These are phyloP conservation scores for Istiophorus platypterus DNA, from an alignment of 2,113 vertebrate species.

Conservation along the genomic window DNA sequence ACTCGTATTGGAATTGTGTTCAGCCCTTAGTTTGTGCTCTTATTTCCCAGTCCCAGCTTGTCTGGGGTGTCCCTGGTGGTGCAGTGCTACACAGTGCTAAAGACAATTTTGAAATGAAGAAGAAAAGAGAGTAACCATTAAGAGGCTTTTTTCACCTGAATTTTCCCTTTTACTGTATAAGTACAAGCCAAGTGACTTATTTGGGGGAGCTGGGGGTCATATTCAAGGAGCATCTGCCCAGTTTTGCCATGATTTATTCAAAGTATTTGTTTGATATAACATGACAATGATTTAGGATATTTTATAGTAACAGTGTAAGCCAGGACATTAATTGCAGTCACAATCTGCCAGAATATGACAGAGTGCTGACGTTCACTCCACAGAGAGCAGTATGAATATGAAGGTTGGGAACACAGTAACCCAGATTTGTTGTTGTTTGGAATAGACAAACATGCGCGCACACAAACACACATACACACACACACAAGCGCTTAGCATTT, in stretches of 20 bases:
- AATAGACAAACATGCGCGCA: conserved; percentile 8
- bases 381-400: conserved; percentile 27
- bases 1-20: conserved; percentile 44
- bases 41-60: conserved; percentile 38
- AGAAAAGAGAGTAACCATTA: conserved; percentile 29
- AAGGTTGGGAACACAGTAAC: conserved; percentile 38
- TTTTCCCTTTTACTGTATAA: background rate
- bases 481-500: conserved; percentile 11
- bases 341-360: conserved; percentile 21
- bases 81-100: conserved; percentile 20
- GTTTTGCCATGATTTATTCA: conserved; percentile 18
- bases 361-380: conserved; percentile 50
- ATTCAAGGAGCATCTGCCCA: background rate
- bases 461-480: background rate
- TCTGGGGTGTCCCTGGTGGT: conserved; percentile 30
- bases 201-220: background rate
- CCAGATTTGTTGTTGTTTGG: conserved; percentile 50
- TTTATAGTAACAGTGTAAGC: conserved; percentile 18
- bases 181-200: background rate
- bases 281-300: conserved; percentile 23
- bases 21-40: conserved; percentile 33
- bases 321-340: conserved; percentile 33
- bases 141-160: conserved; percentile 22
- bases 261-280: conserved; percentile 1
- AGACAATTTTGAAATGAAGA: conserved; percentile 36